A percentile compares a stretch with the other conserved stretches of the same genome.
Evolutionary conservation across 2,797 vertebrate genomes (phyloP).

Genomic region (Pachyuromys duprasi): DNA sequence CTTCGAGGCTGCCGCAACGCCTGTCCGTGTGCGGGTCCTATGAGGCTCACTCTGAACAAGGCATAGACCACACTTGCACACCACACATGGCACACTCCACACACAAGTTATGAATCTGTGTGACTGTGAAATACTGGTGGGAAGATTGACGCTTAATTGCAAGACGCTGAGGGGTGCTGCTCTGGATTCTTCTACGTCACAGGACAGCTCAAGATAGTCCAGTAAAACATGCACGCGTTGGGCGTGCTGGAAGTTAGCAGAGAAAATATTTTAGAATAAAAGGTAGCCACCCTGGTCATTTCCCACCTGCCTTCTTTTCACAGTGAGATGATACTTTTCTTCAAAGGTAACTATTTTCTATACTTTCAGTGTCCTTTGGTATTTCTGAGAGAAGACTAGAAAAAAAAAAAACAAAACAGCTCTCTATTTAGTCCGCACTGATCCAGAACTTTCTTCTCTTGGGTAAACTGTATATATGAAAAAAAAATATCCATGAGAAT

Average conservation of each 20-base stretch:
- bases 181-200: not conserved
- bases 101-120: not conserved
- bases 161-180: not conserved
- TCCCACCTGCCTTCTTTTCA: not conserved
- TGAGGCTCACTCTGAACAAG: not conserved
- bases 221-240: constrained; percentile 4
- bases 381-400: constrained; percentile 15
- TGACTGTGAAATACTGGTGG: not conserved
- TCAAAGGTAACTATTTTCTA: constrained; percentile 37
- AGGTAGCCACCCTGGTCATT: not conserved
- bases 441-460: not conserved
- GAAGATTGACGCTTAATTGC: not conserved
- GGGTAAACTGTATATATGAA: not conserved
- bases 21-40: not conserved
- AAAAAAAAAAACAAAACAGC: too few species aligned
- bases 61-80: not conserved
- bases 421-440: constrained; percentile 17
- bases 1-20: not conserved
- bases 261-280: constrained; percentile 41
- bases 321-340: not conserved
- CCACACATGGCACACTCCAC: not conserved
- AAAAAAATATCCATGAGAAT: not conserved
- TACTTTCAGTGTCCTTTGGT: not conserved
- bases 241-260: not conserved
- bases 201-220: not conserved